These are phyloP conservation scores for Sclerodermus sp. DNA, from an alignment of 2,888 invertebrate species.

Conservation along the genomic window DNA sequence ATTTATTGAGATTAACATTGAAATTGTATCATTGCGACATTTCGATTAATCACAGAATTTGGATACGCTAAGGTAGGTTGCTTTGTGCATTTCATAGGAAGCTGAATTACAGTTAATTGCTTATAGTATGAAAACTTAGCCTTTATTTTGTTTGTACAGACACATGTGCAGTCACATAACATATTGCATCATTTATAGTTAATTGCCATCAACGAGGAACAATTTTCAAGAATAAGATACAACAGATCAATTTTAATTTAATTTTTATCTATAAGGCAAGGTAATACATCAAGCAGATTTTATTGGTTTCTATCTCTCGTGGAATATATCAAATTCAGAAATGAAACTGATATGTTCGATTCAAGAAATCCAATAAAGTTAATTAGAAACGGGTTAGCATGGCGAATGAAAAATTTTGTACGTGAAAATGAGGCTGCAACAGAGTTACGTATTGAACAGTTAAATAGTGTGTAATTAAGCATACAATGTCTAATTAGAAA, in stretches of 20 bases:
- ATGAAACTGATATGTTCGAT: no score
- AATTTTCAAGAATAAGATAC: no score
- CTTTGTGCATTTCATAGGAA: conserved; percentile 25
- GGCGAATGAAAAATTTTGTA: no score
- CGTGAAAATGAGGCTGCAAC: not conserved
- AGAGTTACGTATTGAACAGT: conserved; percentile 12
- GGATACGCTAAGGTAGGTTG: conserved; percentile 31
- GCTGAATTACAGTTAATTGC: conserved; percentile 16
- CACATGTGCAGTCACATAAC: conserved; percentile 5
- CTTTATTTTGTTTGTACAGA: conserved; percentile 6
- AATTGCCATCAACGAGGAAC: no score
- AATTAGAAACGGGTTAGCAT: no score
- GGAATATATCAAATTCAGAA: no score
- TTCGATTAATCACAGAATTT: conserved; percentile 2
- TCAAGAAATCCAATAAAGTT: no score
- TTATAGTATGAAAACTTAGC: conserved; percentile 14
- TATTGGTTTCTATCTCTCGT: no score
- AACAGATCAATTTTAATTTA: not conserved
- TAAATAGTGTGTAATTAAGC: not conserved
- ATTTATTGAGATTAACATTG: conserved; percentile 11
- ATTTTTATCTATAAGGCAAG: no score
- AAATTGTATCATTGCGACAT: conserved; percentile 6
- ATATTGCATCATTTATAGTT: no score
- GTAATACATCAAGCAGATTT: no score
- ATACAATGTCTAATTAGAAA: no score